Base-by-base conservation (phyloP, 2,797 vertebrate species). In the Hoplostethus mediterraneus region DNA sequence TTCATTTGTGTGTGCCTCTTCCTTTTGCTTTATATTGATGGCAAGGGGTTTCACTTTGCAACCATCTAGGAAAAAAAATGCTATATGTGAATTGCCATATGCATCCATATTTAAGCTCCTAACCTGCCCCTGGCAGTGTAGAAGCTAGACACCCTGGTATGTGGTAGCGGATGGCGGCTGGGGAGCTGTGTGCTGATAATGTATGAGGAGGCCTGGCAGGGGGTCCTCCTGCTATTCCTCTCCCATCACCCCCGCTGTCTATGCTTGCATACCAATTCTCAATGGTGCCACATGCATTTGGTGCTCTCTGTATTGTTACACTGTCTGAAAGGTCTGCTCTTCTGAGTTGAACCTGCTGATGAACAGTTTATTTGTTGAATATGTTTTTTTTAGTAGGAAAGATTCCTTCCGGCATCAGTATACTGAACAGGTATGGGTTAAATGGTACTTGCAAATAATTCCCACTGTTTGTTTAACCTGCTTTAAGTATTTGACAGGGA, bases 161-260 rank as follows among this genome's bases (percentile, higher is more conserved):
- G 55, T 42, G 53, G 53, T 63, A 76, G 54, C 75, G 80, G 82
- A 75, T 73, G 62, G 83, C 84, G 84, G 87, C 91, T 87, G 90
- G 30, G 88, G 77, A 80, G 85, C 87, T 83, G 68, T 17, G 21
- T 78, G 86, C 83, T 88, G 87, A 91, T 92, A 86, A 88, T 85
- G 80, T 83, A 77, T 73, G 80, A 90, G 73, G 73, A 78, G 54
- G 38, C 77, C 63, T 66, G 66, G 91, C 91, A 76, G 91, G 93
- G 90, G 92, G 93, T 87, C 89, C 61, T 56, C 12, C 83, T 77
- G 78, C 84, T 80, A 76, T 67, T 80, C 79, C 73, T 75, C 75
- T 75, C 67, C 84, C 73, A 53, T 71, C 73, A 71, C 72, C 72
- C 63, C 31, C 17, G 31, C 74, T 87, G 65, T 80, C 81, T 82